Conservation (phyloP, 2,797 vertebrate genomes). For the Gephyroberyx darwinii region DNA sequence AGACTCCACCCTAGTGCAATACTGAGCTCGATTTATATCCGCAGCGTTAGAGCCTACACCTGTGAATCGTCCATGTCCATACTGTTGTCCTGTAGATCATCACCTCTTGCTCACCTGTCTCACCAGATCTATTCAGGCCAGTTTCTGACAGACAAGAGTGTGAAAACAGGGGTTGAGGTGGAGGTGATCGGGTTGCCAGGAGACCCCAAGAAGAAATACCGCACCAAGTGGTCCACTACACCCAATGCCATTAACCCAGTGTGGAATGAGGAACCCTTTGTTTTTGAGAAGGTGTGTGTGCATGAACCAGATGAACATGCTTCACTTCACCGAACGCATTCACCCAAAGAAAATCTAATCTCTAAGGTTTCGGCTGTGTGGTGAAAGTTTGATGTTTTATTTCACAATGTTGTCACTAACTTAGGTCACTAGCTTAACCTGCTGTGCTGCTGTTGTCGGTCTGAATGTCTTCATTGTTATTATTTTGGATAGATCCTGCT, state of each 20-base stretch:
- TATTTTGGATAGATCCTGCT: conserved; percentile 86
- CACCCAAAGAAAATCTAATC: too few relatives aligned
- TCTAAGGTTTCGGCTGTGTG: too few relatives aligned
- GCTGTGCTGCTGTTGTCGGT: neutral
- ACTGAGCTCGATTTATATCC: conserved; percentile 50
- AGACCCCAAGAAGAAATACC: conserved; percentile 94
- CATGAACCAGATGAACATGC: neutral
- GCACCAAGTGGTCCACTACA: conserved; percentile 88
- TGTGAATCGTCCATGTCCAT: conserved; percentile 19
- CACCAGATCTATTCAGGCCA: conserved; percentile 93
- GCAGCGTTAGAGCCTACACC: conserved; percentile 29
- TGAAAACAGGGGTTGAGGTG: conserved; percentile 93
- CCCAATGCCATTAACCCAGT: conserved; percentile 95
- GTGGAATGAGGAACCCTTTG: conserved; percentile 96
- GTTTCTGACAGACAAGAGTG: conserved; percentile 93
- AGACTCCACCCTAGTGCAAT: conserved; percentile 38
- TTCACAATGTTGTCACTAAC: too few relatives aligned
- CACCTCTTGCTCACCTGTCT: conserved; percentile 1
- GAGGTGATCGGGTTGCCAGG: conserved; percentile 93
- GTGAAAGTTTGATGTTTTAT: too few relatives aligned
- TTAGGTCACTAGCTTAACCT: neutral
- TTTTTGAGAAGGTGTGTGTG: conserved; percentile 92
- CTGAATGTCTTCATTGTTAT: conserved; percentile 34
- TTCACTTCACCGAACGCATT: neutral
- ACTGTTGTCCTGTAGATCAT: conserved; percentile 8